Evolutionary conservation across 2,888 invertebrate species (phyloP), one percentile per base, ranked within the genome.

Genomic region (Plutella xylostella): DNA sequence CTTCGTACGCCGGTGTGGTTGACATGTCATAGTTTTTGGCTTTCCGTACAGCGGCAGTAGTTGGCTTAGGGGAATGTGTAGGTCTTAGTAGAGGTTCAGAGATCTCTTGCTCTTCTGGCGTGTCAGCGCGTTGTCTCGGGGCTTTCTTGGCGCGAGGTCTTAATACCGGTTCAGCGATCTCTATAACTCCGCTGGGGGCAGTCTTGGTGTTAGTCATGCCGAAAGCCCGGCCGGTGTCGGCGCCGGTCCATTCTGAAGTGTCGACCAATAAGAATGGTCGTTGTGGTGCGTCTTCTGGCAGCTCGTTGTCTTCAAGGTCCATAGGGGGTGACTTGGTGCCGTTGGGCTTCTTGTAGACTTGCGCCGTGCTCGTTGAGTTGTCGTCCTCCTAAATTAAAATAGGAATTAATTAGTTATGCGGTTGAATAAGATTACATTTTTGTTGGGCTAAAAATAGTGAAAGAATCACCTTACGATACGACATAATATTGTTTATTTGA

Each of bases 101-200:
- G 54, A 90, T 90, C 65, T 89, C 90, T 22, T 71, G 79, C 42
- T 83, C 78, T 14, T 86, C 80, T 14, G 83, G 60, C 14, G 75
- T 64, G 54, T 87, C 86, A 0, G 84, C 72, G 48, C 79, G 56
- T 46, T 87, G 78, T 3, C 86, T 79, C 37, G 86, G 68, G 57
- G 87, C 85, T 51, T 78, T 85, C 0, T 87, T 80, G 1, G 85
- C 85, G 0, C 88, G 82, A 4, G 90, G 87, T 48, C 88, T 86
- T 0, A 93, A 72, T 3, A 93, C 87, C 0, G 93, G 93, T 56
- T 93, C 93, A 0, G 90, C 88, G 15, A 93, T 89, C 71, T 93
- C 93, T 17, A 85, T 64, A 12, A 70, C 55, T 14, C 82, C 82
- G 46, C 77, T 70, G 20, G 80, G 72, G 3, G 74, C 79, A 2